Percentiles rank a stretch among this genome's conserved stretches.
Conservation (phyloP, 2,797 vertebrate genomes). For the Alosa sapidissima region DNA sequence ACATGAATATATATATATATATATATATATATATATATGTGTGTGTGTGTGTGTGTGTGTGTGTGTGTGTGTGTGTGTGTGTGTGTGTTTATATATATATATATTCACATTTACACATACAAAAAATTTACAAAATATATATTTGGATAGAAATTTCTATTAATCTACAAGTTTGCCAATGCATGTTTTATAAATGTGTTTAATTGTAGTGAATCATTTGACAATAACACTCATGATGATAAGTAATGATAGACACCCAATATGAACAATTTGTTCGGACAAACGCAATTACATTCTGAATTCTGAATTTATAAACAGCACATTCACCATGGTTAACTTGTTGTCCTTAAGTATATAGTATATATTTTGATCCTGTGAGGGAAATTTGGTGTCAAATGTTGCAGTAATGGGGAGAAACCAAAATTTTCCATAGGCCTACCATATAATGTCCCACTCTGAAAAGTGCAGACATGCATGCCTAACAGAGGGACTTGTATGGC, state of each 20-base stretch:
- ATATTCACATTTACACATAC: too few relatives aligned
- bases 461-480: background rate
- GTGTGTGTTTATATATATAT: too few relatives aligned
- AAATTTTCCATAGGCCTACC: background rate
- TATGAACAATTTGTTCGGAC: background rate
- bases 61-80: too few relatives aligned
- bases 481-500: background rate
- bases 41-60: too few relatives aligned
- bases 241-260: background rate
- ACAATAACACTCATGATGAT: background rate
- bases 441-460: background rate
- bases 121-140: background rate
- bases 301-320: background rate
- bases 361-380: too few relatives aligned
- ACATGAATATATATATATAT: too few relatives aligned
- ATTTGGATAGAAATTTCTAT: background rate
- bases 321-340: background rate
- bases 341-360: background rate
- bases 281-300: background rate
- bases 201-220: background rate
- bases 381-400: background rate
- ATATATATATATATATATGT: too few relatives aligned
- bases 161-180: background rate
- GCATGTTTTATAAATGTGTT: background rate
- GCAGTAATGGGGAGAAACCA: background rate